phyloP scores from a whole-genome alignment of 2,888 invertebrate species.

The Lampropteryx suffumata region DNA sequence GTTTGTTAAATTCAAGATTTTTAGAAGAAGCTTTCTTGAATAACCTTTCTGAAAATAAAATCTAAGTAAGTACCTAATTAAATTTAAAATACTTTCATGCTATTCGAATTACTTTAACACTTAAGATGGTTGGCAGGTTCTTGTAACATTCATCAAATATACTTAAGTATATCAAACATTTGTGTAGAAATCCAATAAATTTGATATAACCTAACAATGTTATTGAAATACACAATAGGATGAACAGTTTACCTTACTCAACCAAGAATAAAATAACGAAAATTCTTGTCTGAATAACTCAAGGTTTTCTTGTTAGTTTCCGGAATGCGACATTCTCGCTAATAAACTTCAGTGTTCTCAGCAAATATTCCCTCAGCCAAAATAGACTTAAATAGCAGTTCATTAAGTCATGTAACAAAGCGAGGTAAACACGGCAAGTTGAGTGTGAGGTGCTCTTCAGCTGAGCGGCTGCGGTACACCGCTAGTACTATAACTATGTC shows the following conservation, averaged over 20 bases:
- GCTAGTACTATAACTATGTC: conserved; percentile 23
- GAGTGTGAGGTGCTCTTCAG: conserved; percentile 34
- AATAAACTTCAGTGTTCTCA: conserved; percentile 25
- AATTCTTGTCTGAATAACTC: conserved; percentile 5
- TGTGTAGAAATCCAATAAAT: too few species aligned
- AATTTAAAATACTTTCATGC: too few species aligned
- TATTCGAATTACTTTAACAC: too few species aligned
- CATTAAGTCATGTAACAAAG: conserved; percentile 37
- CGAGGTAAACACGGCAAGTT: conserved; percentile 37
- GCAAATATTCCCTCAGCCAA: conserved; percentile 25
- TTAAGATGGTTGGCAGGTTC: too few species aligned
- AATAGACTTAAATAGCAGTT: conserved; percentile 32
- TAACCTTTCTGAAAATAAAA: too few species aligned
- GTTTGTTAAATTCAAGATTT: conserved; percentile 16
- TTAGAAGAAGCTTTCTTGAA: conserved; percentile 8
- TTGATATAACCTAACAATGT: too few species aligned
- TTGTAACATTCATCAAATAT: too few species aligned
- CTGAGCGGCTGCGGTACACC: conserved; percentile 25
- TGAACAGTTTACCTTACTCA: not conserved
- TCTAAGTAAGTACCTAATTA: too few species aligned
- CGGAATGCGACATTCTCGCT: conserved; percentile 24
- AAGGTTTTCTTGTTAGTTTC: conserved; percentile 21
- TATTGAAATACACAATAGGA: not conserved
- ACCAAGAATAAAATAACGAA: conserved; percentile 9
- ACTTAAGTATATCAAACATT: too few species aligned